Percentiles rank a stretch among this genome's conserved stretches.
Evolutionary conservation across 1,140 invertebrate species (phyloP).

Genomic region (Cydia fagiglandana): DNA sequence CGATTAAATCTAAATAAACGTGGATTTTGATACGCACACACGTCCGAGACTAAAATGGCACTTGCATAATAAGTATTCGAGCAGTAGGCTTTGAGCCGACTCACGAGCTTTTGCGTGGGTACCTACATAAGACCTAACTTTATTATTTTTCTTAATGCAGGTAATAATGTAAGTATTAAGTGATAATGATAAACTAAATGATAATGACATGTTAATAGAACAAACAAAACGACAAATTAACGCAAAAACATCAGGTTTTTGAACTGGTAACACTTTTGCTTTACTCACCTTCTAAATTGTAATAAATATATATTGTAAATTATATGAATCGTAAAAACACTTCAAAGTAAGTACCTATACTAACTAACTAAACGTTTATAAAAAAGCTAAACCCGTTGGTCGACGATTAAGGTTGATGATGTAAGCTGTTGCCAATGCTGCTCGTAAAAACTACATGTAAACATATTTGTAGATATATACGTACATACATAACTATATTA

Average conservation of each 20-base stretch:
- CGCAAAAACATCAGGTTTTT: not conserved
- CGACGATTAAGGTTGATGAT: conserved; percentile 10
- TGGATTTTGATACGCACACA: conserved; percentile 45
- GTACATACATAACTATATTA: no score
- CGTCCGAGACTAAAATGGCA: conserved; percentile 32
- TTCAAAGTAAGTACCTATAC: not conserved
- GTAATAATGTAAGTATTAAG: not conserved
- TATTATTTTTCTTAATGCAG: not conserved
- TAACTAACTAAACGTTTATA: not conserved
- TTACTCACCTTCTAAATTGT: not conserved
- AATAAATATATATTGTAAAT: not conserved
- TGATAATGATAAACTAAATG: not conserved
- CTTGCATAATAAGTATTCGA: not conserved
- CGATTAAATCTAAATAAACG: conserved; percentile 69
- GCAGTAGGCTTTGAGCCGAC: not conserved
- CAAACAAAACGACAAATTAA: not conserved
- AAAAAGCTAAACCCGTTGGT: not conserved
- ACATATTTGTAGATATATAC: not conserved
- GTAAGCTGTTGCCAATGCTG: not conserved
- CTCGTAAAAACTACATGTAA: not conserved
- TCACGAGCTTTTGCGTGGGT: not conserved
- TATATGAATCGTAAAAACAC: not conserved
- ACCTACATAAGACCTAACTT: not conserved
- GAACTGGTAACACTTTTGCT: not conserved
- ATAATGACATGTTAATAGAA: not conserved